Percentiles rank a stretch among this genome's conserved stretches.
Conservation (phyloP, 2,888 invertebrate genomes). For the Temnothorax ravouxi region DNA sequence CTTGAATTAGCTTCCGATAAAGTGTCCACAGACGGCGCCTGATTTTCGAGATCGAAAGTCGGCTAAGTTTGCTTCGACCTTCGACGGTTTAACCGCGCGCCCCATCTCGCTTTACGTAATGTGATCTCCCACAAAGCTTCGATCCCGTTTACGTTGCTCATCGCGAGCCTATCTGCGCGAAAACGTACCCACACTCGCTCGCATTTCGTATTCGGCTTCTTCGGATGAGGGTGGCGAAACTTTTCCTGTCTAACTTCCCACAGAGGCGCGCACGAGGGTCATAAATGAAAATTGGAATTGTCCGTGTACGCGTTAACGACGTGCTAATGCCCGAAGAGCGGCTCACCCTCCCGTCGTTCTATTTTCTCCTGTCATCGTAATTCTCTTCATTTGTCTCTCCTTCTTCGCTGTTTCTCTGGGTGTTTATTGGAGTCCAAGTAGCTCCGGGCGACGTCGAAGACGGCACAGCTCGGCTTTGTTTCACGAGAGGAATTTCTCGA, state of each 20-base stretch:
- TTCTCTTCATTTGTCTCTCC: constrained; percentile 58
- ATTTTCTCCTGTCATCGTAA: constrained; percentile 50
- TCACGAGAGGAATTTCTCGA: constrained; percentile 44
- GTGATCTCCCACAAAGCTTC: not conserved
- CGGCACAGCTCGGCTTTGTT: constrained; percentile 26
- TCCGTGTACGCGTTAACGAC: constrained; percentile 57
- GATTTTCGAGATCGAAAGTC: constrained; percentile 44
- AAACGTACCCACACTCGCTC: not conserved
- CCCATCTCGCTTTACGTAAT: constrained; percentile 19
- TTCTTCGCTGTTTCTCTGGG: constrained; percentile 16
- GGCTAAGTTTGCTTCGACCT: constrained; percentile 28
- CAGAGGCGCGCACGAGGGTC: constrained; percentile 39
- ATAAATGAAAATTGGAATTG: constrained; percentile 72
- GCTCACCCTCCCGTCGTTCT: not conserved
- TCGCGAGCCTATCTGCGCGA: constrained; percentile 11
- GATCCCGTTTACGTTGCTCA: constrained; percentile 43
- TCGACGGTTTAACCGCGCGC: not conserved
- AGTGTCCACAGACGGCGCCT: not conserved
- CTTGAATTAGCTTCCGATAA: not conserved
- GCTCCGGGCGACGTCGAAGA: constrained; percentile 36
- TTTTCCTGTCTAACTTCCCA: constrained; percentile 68
- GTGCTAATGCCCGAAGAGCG: constrained; percentile 47
- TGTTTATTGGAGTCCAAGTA: constrained; percentile 60
- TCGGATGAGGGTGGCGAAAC: constrained; percentile 48
- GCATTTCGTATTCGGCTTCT: constrained; percentile 63